Evolutionary conservation across 1,140 invertebrate genomes (phyloP), one percentile per base, ranked within the genome.

Genomic region (Gonioctena quinquepunctata): DNA sequence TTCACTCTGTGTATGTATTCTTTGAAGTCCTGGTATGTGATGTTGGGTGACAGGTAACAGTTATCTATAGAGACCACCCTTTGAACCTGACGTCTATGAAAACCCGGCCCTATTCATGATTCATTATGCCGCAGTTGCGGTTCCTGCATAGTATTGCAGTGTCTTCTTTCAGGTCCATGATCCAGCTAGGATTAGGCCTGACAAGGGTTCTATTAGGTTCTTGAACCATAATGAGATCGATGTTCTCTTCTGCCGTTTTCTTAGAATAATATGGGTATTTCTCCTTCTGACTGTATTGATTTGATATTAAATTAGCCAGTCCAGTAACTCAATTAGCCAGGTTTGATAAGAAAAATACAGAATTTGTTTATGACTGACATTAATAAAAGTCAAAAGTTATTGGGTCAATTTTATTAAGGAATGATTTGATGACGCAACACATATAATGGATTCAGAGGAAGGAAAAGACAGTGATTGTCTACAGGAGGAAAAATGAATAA

Each of bases 21-120:
- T 28, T 57, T 27, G 26, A 48, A 68, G 11, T 60, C 27, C 4
- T 42, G 19, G 19, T 23, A 25, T 8, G 28, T 23, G 11, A 3
- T 49, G 25, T 68, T 67, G 8, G 65, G 50, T 11, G 65, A 67
- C 2, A 67, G 23, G 33, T 68, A 68, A 16, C 33, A 33, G 5
- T 16, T 22, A 7, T 11, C n/a, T n/a, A 7, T 7, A 68, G 4
- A 6, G 27, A 18, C 23, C 52, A 48, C 1, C 25, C 7, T n/a
- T 61, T 6, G 4, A 26, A 21, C 8, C 8, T 33, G 3, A 23
- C 13, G 22, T 13, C 2, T 13, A 11, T 18, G n/a, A 60, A 26
- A 7, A 21, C 11, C 13, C 8, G 2, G 18, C 57, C 13, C 2
- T 6, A 6, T 13, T 11, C 13, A 7, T 60, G n/a, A 16, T 13